A percentile compares a stretch with the other conserved stretches of the same genome.
phyloP scores from a whole-genome alignment of 2,797 vertebrate species.

The Poeciliopsis paucimaculata region DNA sequence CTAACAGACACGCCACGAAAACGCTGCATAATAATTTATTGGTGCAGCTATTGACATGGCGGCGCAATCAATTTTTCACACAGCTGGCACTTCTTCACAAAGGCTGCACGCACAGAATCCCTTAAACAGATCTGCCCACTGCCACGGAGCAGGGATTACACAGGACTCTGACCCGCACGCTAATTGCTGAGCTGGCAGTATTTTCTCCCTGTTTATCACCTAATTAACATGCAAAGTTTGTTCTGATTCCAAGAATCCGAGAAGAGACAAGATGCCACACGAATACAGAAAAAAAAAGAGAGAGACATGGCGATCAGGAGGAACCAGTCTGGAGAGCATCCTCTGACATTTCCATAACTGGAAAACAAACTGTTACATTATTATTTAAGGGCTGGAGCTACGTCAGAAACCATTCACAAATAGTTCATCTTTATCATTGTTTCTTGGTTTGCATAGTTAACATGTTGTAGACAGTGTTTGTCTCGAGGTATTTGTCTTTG shows the following conservation, averaged over 20 bases:
- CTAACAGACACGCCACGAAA: not conserved
- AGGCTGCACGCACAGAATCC: not conserved
- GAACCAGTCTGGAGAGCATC: constrained; percentile 40
- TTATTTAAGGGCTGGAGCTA: not conserved
- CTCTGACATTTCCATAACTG: not conserved
- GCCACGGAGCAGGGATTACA: constrained; percentile 43
- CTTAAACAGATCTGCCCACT: constrained; percentile 14
- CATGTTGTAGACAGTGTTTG: not conserved
- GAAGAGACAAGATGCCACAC: constrained; percentile 20
- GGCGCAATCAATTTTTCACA: constrained; percentile 29
- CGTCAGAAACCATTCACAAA: not conserved
- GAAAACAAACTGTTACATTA: not conserved
- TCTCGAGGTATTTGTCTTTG: not conserved
- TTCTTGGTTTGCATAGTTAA: not conserved
- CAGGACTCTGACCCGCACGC: constrained; percentile 55
- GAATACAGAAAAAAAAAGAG: constrained; percentile 14
- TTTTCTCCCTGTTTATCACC: constrained; percentile 63
- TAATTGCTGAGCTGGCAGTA: constrained; percentile 62
- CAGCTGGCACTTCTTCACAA: constrained; percentile 4
- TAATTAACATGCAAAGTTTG: constrained; percentile 52
- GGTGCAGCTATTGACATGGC: constrained; percentile 15
- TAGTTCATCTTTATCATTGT: not conserved
- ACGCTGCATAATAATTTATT: constrained; percentile 14
- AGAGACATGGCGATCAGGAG: constrained; percentile 47
- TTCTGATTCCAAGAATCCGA: constrained; percentile 23